Evolutionary conservation across 1,140 invertebrate species (phyloP).

Genomic region (Protaetia brevitarsis): DNA sequence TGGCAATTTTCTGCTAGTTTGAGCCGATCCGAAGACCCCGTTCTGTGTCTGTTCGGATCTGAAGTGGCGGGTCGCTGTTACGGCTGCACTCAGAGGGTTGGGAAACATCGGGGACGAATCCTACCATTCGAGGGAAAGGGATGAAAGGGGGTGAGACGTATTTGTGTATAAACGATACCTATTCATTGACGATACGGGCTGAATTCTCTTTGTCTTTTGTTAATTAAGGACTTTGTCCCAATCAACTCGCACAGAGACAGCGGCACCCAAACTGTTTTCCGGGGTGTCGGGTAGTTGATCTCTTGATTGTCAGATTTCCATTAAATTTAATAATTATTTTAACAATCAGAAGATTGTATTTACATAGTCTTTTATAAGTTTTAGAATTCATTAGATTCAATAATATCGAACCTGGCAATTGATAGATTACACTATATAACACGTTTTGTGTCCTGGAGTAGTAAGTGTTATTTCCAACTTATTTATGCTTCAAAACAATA

Average conservation of each 20-base stretch:
- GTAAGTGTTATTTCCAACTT: no score
- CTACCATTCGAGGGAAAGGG: background rate
- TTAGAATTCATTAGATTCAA: no score
- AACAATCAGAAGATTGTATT: no score
- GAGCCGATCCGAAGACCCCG: constrained; percentile 19
- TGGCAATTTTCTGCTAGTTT: constrained; percentile 20
- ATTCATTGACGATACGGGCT: constrained; percentile 41
- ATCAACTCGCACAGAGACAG: constrained; percentile 24
- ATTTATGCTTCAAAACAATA: no score
- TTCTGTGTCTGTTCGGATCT: constrained; percentile 10
- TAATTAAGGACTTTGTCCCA: constrained; percentile 39
- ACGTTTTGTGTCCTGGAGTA: no score
- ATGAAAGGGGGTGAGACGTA: constrained; percentile 18
- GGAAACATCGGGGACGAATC: background rate
- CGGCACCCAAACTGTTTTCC: constrained; percentile 4
- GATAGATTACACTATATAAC: no score
- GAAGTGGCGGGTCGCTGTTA: background rate
- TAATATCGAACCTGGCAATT: no score
- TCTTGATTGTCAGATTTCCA: background rate
- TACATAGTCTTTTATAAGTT: no score
- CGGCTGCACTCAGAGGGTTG: background rate
- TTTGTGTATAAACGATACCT: constrained; percentile 41
- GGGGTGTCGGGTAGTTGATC: background rate
- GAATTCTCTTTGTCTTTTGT: constrained; percentile 39
- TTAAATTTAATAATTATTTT: no score